Evolutionary conservation across 2,888 invertebrate species (phyloP).

Genomic region (Clistopyga incitator): DNA sequence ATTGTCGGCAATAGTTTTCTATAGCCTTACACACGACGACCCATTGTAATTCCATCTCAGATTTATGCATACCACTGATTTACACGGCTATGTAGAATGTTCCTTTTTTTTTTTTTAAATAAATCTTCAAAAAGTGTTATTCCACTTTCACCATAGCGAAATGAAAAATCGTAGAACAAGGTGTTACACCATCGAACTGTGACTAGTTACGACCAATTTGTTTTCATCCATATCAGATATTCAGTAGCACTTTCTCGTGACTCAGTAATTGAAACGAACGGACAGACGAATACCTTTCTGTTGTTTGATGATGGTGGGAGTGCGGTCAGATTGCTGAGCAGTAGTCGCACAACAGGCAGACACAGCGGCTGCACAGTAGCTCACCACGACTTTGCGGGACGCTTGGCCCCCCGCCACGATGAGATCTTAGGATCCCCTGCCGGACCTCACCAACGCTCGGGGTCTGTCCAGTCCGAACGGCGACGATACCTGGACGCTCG

Average conservation of each 20-base stretch:
- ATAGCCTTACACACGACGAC: too few relatives aligned
- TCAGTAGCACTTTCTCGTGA: slow-evolving; percentile 26
- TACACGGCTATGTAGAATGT: too few relatives aligned
- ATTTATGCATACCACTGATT: too few relatives aligned
- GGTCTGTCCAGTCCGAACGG: slow-evolving; percentile 40
- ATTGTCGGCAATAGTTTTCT: too few relatives aligned
- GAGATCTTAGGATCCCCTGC: slow-evolving; percentile 63
- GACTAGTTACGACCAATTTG: neutral
- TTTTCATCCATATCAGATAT: neutral
- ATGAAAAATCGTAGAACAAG: neutral
- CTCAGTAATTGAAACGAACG: slow-evolving; percentile 57
- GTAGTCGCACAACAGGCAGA: slow-evolving; percentile 46
- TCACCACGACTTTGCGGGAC: slow-evolving; percentile 63
- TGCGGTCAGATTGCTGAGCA: slow-evolving; percentile 50
- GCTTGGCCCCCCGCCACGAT: slow-evolving; percentile 62
- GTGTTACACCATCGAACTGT: neutral
- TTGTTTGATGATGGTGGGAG: slow-evolving; percentile 57
- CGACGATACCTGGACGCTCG: slow-evolving; percentile 46
- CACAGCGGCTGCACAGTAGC: slow-evolving; percentile 62
- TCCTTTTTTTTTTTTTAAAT: too few relatives aligned
- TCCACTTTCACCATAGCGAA: too few relatives aligned
- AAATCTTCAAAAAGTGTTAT: too few relatives aligned
- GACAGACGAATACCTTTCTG: slow-evolving; percentile 37
- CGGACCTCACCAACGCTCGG: slow-evolving; percentile 54
- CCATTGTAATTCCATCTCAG: too few relatives aligned